These are phyloP conservation scores for Lamprotornis superbus DNA, from an alignment of 2,113 vertebrate genomes.

Conservation along the genomic window DNA sequence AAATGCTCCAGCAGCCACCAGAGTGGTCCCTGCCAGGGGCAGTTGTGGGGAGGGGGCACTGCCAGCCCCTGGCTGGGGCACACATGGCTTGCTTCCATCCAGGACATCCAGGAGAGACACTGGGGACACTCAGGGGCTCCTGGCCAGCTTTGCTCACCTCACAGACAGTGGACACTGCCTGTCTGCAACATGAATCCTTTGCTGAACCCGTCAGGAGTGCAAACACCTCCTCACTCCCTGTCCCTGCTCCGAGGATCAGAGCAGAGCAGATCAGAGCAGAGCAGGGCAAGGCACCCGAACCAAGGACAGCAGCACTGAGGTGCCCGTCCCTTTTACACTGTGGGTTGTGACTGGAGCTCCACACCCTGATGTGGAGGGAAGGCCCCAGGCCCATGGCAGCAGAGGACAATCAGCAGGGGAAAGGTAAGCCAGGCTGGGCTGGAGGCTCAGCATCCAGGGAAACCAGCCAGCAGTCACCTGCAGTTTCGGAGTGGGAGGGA, in stretches of 20 bases:
- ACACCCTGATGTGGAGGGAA: rapidly evolving
- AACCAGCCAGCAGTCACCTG: not conserved
- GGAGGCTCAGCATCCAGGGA: not conserved
- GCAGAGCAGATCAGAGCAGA: not conserved
- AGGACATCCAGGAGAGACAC: not conserved
- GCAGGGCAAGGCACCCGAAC: not conserved
- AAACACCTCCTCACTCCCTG: rapidly evolving
- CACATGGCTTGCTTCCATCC: rapidly evolving
- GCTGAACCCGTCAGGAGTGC: rapidly evolving
- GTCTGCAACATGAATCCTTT: rapidly evolving
- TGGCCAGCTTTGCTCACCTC: not conserved
- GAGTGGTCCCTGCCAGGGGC: rapidly evolving
- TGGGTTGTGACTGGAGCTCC: not conserved
- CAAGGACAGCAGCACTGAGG: rapidly evolving
- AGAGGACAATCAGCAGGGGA: not conserved
- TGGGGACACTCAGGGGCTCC: not conserved
- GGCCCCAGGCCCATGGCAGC: not conserved
- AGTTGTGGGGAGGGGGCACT: not conserved
- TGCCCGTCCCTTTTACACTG: rapidly evolving
- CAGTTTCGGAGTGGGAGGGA: constrained; percentile 31
- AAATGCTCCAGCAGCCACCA: rapidly evolving
- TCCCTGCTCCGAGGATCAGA: rapidly evolving
- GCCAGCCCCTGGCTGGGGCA: not conserved
- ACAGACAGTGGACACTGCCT: rapidly evolving
- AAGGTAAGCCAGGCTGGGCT: rapidly evolving